These are phyloP conservation scores for Cyclina sinensis DNA, from an alignment of 1,140 invertebrate genomes.

Conservation along the genomic window DNA sequence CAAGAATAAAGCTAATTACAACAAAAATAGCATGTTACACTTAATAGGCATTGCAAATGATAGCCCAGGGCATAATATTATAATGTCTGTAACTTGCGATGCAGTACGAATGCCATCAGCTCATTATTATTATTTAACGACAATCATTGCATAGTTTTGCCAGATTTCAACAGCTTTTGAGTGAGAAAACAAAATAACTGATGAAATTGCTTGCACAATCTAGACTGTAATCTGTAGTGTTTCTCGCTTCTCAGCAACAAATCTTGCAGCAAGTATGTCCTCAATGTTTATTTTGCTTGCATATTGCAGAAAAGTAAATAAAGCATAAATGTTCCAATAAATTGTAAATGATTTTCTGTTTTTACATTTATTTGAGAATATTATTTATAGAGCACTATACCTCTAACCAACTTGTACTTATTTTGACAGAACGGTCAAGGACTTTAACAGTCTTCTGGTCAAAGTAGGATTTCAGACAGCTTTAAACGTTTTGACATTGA, in stretches of 20 bases:
- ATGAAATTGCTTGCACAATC: not conserved
- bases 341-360: not conserved
- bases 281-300: not conserved
- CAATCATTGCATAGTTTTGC: not conserved
- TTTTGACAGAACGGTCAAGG: not conserved
- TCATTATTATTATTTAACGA: conserved; percentile 3
- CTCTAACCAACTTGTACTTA: not conserved
- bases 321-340: not conserved
- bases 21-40: no score
- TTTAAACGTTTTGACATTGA: not conserved
- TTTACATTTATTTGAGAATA: no score
- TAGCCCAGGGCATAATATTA: not conserved
- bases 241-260: not conserved
- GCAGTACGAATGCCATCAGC: not conserved
- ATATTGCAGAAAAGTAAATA: not conserved
- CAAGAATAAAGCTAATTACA: not conserved
- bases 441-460: not conserved
- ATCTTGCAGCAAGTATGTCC: not conserved
- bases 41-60: not conserved
- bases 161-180: not conserved
- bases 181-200: not conserved
- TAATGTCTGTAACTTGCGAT: not conserved
- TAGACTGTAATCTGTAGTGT: not conserved
- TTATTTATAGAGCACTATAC: no score
- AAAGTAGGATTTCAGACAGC: not conserved